Evolutionary conservation across 2,113 vertebrate genomes (phyloP).

Genomic region (Syngnathus floridae): DNA sequence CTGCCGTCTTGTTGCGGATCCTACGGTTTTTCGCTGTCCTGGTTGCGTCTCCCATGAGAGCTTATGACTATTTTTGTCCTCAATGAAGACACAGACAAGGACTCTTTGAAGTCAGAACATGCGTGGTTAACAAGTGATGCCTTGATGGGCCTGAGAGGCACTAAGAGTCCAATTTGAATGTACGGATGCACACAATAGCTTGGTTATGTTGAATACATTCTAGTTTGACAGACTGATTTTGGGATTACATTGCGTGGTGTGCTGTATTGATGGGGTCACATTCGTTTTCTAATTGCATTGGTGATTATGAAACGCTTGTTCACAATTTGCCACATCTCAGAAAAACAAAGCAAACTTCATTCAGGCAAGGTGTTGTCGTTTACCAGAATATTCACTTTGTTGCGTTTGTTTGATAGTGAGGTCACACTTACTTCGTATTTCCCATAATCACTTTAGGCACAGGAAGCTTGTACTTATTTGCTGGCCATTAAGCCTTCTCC

Average conservation of each 20-base stretch:
- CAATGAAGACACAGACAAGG: conserved; percentile 10
- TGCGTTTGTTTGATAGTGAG: too few species aligned
- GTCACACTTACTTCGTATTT: too few species aligned
- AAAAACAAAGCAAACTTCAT: too few species aligned
- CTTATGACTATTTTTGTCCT: conserved; percentile 29
- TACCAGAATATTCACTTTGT: too few species aligned
- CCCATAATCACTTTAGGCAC: too few species aligned
- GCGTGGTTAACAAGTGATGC: not conserved
- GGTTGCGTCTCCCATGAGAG: conserved; percentile 43
- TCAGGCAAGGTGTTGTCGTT: too few species aligned
- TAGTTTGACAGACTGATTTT: not conserved
- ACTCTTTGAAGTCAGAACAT: conserved; percentile 4
- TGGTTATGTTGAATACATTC: not conserved
- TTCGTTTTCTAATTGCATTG: too few species aligned
- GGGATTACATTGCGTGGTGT: not conserved
- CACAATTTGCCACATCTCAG: too few species aligned
- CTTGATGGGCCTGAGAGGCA: not conserved
- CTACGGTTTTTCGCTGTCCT: conserved; percentile 14
- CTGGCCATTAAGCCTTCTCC: too few species aligned
- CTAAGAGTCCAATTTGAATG: not conserved
- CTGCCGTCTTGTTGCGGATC: not conserved
- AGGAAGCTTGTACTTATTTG: too few species aligned
- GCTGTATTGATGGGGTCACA: too few species aligned
- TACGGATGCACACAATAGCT: not conserved
- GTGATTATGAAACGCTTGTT: too few species aligned